Conservation (phyloP, 1,140 invertebrate species). For the Drosophila watanabei region DNA sequence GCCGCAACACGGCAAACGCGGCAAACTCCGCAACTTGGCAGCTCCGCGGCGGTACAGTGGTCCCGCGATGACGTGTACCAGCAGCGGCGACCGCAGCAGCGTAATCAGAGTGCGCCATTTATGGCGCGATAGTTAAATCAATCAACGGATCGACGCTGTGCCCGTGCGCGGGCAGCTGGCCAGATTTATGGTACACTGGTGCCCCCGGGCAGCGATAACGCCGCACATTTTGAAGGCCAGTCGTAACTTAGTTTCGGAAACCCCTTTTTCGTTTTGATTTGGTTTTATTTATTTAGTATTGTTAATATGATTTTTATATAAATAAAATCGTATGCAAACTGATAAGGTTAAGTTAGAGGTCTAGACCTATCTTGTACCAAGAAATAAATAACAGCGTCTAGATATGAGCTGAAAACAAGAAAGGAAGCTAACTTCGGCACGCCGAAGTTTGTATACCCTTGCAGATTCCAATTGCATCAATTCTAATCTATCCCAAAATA, state of each 20-base stretch:
- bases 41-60: slow-evolving; percentile 35
- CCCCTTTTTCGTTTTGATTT: neutral
- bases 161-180: slow-evolving; percentile 1
- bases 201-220: neutral
- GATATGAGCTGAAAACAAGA: too few relatives aligned
- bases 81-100: slow-evolving; percentile 10
- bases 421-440: too few relatives aligned
- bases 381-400: neutral
- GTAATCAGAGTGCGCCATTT: slow-evolving; percentile 26
- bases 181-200: slow-evolving; percentile 6
- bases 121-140: slow-evolving; percentile 52
- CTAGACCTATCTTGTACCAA: neutral
- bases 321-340: neutral
- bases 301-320: neutral
- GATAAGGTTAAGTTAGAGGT: neutral
- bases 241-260: neutral
- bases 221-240: neutral
- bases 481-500: too few relatives aligned
- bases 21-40: neutral
- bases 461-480: too few relatives aligned
- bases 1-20: slow-evolving; percentile 6
- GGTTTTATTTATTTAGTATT: neutral
- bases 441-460: too few relatives aligned
- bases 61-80: slow-evolving; percentile 58
- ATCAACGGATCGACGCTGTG: slow-evolving; percentile 45